A percentile compares a stretch with the other conserved stretches of the same genome.
Conservation (phyloP, 2,113 vertebrate genomes). For the Bubo blakistoni region DNA sequence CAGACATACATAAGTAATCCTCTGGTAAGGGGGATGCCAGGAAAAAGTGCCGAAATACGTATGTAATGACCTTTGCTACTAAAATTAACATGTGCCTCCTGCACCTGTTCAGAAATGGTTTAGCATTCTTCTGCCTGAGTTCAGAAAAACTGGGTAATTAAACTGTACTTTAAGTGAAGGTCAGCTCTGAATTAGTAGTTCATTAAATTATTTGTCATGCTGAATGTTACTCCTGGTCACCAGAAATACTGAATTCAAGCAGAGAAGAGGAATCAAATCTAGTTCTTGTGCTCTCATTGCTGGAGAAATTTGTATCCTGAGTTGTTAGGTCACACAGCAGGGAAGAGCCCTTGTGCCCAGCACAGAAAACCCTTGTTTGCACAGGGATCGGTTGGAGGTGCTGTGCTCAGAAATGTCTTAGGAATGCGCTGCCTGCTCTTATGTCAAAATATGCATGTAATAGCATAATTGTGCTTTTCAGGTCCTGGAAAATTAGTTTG, state of each 20-base stretch:
- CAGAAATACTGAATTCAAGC: background rate
- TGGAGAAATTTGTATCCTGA: background rate
- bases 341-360: background rate
- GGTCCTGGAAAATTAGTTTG: background rate
- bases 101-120: conserved; percentile 9
- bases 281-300: background rate
- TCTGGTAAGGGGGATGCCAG: background rate
- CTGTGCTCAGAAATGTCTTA: background rate
- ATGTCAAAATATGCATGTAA: background rate
- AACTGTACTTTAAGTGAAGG: conserved; percentile 37
- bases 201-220: conserved; percentile 45
- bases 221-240: conserved; percentile 24
- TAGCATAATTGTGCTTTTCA: background rate
- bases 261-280: background rate
- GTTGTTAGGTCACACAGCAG: background rate
- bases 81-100: conserved; percentile 18
- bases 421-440: background rate
- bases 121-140: conserved; percentile 28
- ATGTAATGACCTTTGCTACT: conserved; percentile 29
- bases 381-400: background rate
- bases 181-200: conserved; percentile 35
- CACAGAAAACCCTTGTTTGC: background rate
- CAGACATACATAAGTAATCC: background rate
- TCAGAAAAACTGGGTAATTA: conserved; percentile 40
- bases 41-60: background rate